Evolutionary conservation across 1,140 invertebrate genomes (phyloP).

Genomic region (Anastrepha ludens): DNA sequence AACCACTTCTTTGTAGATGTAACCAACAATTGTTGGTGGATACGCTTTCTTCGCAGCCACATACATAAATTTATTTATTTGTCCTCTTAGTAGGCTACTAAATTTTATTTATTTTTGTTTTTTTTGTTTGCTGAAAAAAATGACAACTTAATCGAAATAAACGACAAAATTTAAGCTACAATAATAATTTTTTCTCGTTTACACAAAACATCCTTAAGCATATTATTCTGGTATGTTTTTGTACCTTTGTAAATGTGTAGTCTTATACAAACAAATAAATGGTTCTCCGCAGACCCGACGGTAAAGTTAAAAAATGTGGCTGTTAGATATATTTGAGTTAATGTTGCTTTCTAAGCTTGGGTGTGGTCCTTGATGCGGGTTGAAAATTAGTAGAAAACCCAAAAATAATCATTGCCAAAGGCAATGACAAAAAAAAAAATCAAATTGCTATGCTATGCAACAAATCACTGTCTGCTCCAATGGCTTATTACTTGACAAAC

Average conservation of each 20-base stretch:
- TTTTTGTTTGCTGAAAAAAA: neutral
- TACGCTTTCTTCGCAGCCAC: neutral
- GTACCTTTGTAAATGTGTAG: constrained; percentile 6
- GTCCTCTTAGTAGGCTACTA: neutral
- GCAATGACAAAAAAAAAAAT: too few relatives aligned
- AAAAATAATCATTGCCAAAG: too few relatives aligned
- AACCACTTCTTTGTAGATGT: neutral
- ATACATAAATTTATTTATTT: constrained; percentile 41
- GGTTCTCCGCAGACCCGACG: neutral
- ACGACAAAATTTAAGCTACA: neutral
- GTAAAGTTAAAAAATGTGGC: too few relatives aligned
- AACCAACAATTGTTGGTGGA: neutral
- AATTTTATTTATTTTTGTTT: neutral
- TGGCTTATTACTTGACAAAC: too few relatives aligned
- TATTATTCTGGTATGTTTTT: neutral
- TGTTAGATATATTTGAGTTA: too few relatives aligned
- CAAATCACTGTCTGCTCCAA: too few relatives aligned
- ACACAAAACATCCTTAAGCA: neutral
- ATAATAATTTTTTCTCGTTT: neutral
- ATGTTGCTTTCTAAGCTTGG: too few relatives aligned
- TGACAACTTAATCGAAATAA: constrained; percentile 32
- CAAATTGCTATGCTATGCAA: too few relatives aligned
- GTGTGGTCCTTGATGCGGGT: too few relatives aligned
- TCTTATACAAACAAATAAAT: neutral
- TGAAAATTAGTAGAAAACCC: too few relatives aligned